Base-by-base conservation (phyloP, 2,797 vertebrate genomes). In the Epinephelus awoara region DNA sequence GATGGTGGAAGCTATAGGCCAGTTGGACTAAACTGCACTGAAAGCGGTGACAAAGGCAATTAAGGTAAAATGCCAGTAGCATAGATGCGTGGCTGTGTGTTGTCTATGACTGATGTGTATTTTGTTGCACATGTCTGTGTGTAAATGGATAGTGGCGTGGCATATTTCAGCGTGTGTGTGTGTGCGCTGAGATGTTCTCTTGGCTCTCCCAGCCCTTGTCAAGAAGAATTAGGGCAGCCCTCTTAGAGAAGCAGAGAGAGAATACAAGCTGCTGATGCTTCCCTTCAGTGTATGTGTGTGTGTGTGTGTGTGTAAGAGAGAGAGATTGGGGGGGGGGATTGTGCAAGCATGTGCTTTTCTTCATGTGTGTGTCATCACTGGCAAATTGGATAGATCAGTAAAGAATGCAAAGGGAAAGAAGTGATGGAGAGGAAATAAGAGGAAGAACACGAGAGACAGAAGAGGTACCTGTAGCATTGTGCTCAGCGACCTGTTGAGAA, bases 161-260 rank as follows among this genome's bases (percentile, higher is more conserved):
- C 77, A 68, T 82, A 72, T 79, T 83, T 78, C 27, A 5, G n/a
- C 1, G n/a, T 70, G 38, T 44, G 54, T 69, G 74, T 34, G 47
- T 67, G 72, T 23, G 46, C 23, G 58, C 62, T 27, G 85, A 89
- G 83, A 88, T 90, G 90, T 84, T 93, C 91, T 93, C 86, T 91
- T 93, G 90, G 88, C 90, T 93, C 92, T 94, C 84, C 86, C 88
- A 93, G 92, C 89, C 90, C 93, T 92, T 94, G 94, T 94, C 94
- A 94, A 70, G 91, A 94, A 89, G 94, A 95, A 96, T 95, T 95
- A 95, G 95, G 93, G 90, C 93, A 95, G 84, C 83, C 25, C 88
- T 88, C 70, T 89, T 87, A 70, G 83, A 91, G 91, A 87, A 82
- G 88, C 89, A 87, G 81, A 77, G 88, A 91, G 86, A 86, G 81